A percentile compares a stretch with the other conserved stretches of the same genome.
Evolutionary conservation across 1,140 invertebrate genomes (phyloP).

Genomic region (Saxidomus purpurata): DNA sequence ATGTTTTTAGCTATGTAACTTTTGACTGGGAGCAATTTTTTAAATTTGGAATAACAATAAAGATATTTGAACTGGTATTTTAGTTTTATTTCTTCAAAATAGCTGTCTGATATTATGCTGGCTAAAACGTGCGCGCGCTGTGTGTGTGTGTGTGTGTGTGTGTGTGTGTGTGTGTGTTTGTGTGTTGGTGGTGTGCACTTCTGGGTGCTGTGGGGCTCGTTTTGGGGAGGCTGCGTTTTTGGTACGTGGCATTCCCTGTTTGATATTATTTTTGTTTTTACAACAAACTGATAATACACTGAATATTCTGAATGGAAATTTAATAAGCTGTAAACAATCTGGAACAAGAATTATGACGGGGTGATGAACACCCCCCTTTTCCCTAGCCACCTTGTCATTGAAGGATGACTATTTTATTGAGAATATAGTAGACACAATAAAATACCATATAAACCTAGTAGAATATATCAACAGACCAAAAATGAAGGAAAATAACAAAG

Average conservation of each 20-base stretch:
- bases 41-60: neutral
- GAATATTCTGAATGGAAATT: conserved; percentile 13
- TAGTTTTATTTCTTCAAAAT: conserved; percentile 20
- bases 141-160: no score
- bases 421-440: conserved; percentile 10
- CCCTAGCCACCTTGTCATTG: conserved; percentile 1
- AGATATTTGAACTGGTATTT: conserved; percentile 12
- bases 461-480: conserved; percentile 1
- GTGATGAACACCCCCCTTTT: conserved; percentile 5
- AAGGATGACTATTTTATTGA: conserved; percentile 6
- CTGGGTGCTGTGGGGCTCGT: no score
- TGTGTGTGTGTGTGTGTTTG: no score
- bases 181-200: no score
- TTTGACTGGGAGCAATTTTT: conserved; percentile 24
- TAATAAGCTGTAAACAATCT: conserved; percentile 21
- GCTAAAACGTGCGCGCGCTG: no score
- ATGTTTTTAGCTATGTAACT: conserved; percentile 15
- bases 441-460: conserved; percentile 16
- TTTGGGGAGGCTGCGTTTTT: no score
- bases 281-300: conserved; percentile 17
- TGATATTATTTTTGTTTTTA: no score
- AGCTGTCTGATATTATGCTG: conserved; percentile 25
- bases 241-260: no score
- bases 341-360: conserved; percentile 14
- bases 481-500: conserved; percentile 3